phyloP scores from a whole-genome alignment of 2,888 invertebrate species.

The Cryptosula pallasiana region DNA sequence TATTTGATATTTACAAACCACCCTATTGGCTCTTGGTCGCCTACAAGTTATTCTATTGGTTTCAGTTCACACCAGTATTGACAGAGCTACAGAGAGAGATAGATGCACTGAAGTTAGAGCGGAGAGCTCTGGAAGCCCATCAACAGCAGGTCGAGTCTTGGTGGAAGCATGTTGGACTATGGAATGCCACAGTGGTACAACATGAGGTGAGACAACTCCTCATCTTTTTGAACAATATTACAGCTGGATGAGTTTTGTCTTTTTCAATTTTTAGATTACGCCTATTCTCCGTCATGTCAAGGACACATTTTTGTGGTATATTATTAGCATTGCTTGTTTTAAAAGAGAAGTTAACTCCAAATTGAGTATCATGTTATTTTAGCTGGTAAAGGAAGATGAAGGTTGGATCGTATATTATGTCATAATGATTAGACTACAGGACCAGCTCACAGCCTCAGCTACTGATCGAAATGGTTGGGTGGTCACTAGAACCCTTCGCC shows the following conservation, averaged over 20 bases:
- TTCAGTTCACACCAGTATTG: conserved; percentile 55
- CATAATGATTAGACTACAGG: conserved; percentile 26
- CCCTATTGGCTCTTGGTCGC: no score
- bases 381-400: conserved; percentile 13
- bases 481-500: conserved; percentile 56
- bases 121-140: conserved; percentile 75
- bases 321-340: no score
- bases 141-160: conserved; percentile 79
- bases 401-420: conserved; percentile 16
- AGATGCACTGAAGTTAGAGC: conserved; percentile 74
- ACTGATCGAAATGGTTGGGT: conserved; percentile 47
- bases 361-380: no score
- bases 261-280: no score
- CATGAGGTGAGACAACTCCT: conserved; percentile 6
- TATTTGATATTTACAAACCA: not conserved
- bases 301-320: no score
- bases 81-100: conserved; percentile 70
- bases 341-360: no score
- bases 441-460: conserved; percentile 16
- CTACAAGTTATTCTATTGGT: no score
- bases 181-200: conserved; percentile 71
- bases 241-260: no score
- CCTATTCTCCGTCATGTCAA: no score
- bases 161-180: conserved; percentile 81
- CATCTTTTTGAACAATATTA: no score